Percentiles rank a stretch among this genome's conserved stretches.
Evolutionary conservation across 2,797 vertebrate species (phyloP).

Genomic region (Xenops minutus): DNA sequence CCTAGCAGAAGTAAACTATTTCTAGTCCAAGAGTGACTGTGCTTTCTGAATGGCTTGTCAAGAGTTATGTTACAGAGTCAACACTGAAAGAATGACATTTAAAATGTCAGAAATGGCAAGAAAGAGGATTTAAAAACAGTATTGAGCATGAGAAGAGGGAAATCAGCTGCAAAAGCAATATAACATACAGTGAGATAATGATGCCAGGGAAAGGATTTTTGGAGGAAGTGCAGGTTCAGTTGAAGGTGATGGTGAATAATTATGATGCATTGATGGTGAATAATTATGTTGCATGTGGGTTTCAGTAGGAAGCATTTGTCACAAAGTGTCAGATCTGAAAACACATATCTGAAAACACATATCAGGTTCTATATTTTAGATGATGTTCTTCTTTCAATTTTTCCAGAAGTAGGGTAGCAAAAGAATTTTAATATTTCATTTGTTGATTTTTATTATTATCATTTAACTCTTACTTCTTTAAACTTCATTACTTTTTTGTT

Average conservation of each 20-base stretch:
- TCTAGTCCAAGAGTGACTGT: background rate
- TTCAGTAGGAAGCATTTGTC: background rate
- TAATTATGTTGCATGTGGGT: background rate
- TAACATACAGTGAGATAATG: background rate
- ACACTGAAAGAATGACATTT: background rate
- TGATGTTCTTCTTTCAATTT: background rate
- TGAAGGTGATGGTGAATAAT: background rate
- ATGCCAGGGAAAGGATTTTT: background rate
- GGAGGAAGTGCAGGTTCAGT: background rate
- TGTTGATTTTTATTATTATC: background rate
- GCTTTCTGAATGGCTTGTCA: background rate
- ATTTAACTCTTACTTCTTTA: background rate
- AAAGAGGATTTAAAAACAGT: background rate
- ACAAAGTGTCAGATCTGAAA: background rate
- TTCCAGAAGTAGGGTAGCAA: background rate
- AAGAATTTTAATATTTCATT: background rate
- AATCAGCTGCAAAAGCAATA: background rate
- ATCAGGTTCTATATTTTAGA: background rate
- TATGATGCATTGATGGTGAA: background rate
- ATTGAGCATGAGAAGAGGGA: background rate
- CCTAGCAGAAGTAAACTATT: background rate
- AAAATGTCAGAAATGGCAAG: background rate
- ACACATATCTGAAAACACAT: background rate
- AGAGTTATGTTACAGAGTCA: background rate
- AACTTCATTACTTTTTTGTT: background rate